Percentiles rank a stretch among this genome's conserved stretches.
Evolutionary conservation across 1,140 invertebrate genomes (phyloP).

Genomic region (Brachionus rubens): DNA sequence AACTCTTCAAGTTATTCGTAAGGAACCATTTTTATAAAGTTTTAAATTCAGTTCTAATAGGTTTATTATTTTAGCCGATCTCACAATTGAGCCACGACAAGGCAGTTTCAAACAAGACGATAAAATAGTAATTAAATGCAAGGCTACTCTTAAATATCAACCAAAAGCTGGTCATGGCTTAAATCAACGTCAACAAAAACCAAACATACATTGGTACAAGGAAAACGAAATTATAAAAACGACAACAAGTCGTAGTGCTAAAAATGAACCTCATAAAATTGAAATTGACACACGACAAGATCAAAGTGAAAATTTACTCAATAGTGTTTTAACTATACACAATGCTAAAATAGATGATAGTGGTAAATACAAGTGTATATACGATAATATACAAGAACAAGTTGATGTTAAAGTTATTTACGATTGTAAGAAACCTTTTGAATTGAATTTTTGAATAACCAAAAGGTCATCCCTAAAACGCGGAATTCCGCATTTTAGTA

Average conservation of each 20-base stretch:
- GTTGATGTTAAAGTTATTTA: conserved; percentile 45
- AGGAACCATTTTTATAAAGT: background rate
- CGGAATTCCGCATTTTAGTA: too few relatives aligned
- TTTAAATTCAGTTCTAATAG: background rate
- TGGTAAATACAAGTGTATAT: conserved; percentile 42
- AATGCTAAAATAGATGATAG: conserved; percentile 37
- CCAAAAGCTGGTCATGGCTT: background rate
- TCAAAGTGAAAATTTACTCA: conserved; percentile 13
- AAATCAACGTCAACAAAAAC: conserved; percentile 36
- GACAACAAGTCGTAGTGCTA: background rate
- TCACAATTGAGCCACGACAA: conserved; percentile 25
- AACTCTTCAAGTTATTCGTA: conserved; percentile 45
- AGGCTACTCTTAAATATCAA: conserved; percentile 27
- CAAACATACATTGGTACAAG: conserved; percentile 44
- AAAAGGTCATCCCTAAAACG: too few relatives aligned
- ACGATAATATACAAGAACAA: conserved; percentile 46
- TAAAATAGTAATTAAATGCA: conserved; percentile 41
- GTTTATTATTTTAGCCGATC: conserved; percentile 3
- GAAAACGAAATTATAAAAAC: conserved; percentile 44
- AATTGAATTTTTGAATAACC: background rate
- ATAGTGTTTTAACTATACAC: conserved; percentile 28
- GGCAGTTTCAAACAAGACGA: conserved; percentile 37
- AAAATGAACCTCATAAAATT: background rate
- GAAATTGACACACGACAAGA: conserved; percentile 32
- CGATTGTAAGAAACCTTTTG: conserved; percentile 33